A percentile compares a stretch with the other conserved stretches of the same genome.
Evolutionary conservation across 2,113 vertebrate genomes (phyloP).

Genomic region (Neolamprologus caudopunctatus): DNA sequence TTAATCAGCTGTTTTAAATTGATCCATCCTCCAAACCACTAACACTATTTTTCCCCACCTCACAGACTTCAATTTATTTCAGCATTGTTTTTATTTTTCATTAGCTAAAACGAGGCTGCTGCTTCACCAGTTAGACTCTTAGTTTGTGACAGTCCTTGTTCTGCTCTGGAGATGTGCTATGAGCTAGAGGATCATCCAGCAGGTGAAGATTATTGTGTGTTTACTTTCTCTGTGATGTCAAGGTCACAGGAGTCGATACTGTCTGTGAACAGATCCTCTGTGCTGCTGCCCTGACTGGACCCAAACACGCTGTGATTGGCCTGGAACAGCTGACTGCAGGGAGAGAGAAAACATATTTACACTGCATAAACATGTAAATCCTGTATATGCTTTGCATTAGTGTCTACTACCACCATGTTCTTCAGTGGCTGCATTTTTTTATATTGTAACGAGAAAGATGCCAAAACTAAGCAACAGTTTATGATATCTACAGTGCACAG

Average conservation of each 20-base stretch:
- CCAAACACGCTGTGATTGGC: conserved; percentile 85
- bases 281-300: conserved; percentile 89
- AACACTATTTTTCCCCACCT: not conserved
- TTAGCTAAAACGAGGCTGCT: not conserved
- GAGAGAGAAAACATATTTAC: not conserved
- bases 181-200: not conserved
- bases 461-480: not conserved
- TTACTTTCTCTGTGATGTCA: conserved; percentile 93
- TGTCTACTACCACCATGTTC: not conserved
- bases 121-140: not conserved
- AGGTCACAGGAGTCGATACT: conserved; percentile 93
- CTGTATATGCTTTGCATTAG: not conserved
- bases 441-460: not conserved
- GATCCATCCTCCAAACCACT: not conserved
- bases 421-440: not conserved
- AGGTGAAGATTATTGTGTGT: not conserved
- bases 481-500: not conserved
- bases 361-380: not conserved
- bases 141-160: not conserved
- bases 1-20: rapidly evolving
- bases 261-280: conserved; percentile 91
- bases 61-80: not conserved
- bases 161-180: not conserved
- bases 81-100: not conserved
- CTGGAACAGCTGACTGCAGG: conserved; percentile 85